Evolutionary conservation across 1,140 invertebrate species (phyloP), one percentile per base, ranked within the genome.

Genomic region (Chelonus insularis): DNA sequence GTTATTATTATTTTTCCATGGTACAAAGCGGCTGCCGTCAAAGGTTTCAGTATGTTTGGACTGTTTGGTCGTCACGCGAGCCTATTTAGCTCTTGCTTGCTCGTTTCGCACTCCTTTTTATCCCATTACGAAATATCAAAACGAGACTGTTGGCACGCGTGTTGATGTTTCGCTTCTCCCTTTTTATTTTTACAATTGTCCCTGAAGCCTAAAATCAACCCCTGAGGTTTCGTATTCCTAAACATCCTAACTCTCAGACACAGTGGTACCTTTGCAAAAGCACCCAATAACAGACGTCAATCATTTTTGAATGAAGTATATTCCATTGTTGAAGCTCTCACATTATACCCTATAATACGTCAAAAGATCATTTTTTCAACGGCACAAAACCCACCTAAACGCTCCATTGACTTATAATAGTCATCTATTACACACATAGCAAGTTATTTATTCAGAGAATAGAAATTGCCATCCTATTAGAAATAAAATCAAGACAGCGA

Each of bases 51-150:
- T 48, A 55, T 69, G 65, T 69, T 67, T 65, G 57, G 65, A 48
- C 63, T 54, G 47, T 69, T 65, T 37, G 62, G n/a, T 16, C 37
- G 68, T 69, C 66, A 69, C 64, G 67, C 64, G 67, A 69, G 66
- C 63, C 62, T 67, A 65, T 69, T 69, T 69, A 57, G 65, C 63
- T 60, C 52, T 43, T 43, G 14, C 41, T 43, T 16, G 12, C 8
- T 43, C 41, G 18, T 43, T 43, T 43, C 41, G 4, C 6, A 43
- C 16, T 43, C 16, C 41, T 43, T 43, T 43, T 43, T 43, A 43
- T 43, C 41, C 41, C 41, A 43, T 20, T 43, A 43, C 18, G 18
- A 43, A 43, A 43, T 43, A 43, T 18, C 37, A 39, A 39, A 39
- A 43, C 16, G 18, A 43, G 16, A 43, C 41, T 43, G 41, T 20